Conservation (phyloP, 2,888 invertebrate species). For the Troides helena region DNA sequence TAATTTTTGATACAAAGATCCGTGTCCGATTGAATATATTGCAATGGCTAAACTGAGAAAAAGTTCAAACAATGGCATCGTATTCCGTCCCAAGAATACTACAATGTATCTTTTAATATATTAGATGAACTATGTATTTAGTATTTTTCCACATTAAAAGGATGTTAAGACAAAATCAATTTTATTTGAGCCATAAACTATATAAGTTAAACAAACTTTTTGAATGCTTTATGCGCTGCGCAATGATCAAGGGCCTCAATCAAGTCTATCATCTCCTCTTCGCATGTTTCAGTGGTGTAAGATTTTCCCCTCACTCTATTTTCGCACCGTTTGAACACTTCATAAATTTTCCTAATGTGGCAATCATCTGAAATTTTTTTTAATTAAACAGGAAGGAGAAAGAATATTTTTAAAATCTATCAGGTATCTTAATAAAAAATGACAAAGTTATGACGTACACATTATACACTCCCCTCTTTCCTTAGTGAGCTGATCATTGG, state of each 20-base stretch:
- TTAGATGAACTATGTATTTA: too few relatives aligned
- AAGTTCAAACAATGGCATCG: too few relatives aligned
- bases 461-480: slow-evolving; percentile 53
- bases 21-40: too few relatives aligned
- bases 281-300: slow-evolving; percentile 63
- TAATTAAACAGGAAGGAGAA: too few relatives aligned
- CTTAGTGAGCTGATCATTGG: slow-evolving; percentile 46
- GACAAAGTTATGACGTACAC: slow-evolving; percentile 38
- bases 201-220: slow-evolving; percentile 25
- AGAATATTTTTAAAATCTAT: too few relatives aligned
- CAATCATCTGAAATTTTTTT: slow-evolving; percentile 47
- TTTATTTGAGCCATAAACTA: too few relatives aligned
- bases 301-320: slow-evolving; percentile 48
- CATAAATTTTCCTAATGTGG: slow-evolving; percentile 42
- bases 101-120: too few relatives aligned
- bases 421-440: not conserved
- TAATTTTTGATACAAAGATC: too few relatives aligned
- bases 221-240: slow-evolving; percentile 52
- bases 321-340: slow-evolving; percentile 46
- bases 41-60: too few relatives aligned
- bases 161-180: too few relatives aligned
- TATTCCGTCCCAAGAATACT: too few relatives aligned
- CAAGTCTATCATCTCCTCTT: slow-evolving; percentile 57
- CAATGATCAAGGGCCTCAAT: slow-evolving; percentile 59
- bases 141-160: too few relatives aligned